phyloP scores from a whole-genome alignment of 2,888 invertebrate species.

The Patella ulyssiponensis region DNA sequence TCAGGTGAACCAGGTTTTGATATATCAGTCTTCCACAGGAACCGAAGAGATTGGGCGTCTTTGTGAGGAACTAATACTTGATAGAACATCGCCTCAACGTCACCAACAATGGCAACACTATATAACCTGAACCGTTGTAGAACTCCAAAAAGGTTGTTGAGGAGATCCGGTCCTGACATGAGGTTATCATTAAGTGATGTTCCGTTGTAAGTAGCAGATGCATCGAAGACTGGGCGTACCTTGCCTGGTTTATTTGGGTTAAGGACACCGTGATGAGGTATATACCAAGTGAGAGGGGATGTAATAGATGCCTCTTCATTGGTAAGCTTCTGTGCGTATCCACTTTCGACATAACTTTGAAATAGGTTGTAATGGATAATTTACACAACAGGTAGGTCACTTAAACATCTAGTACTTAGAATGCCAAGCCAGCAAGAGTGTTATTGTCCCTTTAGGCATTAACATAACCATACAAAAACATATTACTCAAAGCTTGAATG shows the following conservation, averaged over 20 bases:
- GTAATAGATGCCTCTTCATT: neutral
- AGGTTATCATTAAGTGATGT: constrained; percentile 24
- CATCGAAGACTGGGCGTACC: constrained; percentile 25
- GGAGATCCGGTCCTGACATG: neutral
- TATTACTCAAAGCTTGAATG: too few species aligned
- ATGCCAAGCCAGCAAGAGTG: too few species aligned
- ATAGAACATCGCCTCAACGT: constrained; percentile 6
- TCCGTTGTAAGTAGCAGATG: constrained; percentile 22
- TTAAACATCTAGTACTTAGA: too few species aligned
- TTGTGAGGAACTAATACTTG: neutral
- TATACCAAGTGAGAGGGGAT: constrained; percentile 11
- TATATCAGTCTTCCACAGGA: constrained; percentile 6
- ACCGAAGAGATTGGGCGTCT: constrained; percentile 9
- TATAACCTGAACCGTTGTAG: neutral
- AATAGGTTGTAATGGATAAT: too few species aligned
- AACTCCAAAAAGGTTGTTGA: neutral
- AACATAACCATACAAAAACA: too few species aligned
- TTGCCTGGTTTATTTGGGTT: constrained; percentile 22
- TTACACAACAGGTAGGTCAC: too few species aligned
- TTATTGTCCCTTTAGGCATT: too few species aligned
- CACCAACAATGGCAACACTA: neutral
- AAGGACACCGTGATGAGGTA: constrained; percentile 1
- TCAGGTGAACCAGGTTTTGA: neutral
- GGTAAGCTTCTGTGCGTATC: constrained; percentile 17
- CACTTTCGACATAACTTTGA: neutral